These are phyloP conservation scores for Phrynosoma platyrhinos DNA, from an alignment of 2,113 vertebrate genomes.

Conservation along the genomic window DNA sequence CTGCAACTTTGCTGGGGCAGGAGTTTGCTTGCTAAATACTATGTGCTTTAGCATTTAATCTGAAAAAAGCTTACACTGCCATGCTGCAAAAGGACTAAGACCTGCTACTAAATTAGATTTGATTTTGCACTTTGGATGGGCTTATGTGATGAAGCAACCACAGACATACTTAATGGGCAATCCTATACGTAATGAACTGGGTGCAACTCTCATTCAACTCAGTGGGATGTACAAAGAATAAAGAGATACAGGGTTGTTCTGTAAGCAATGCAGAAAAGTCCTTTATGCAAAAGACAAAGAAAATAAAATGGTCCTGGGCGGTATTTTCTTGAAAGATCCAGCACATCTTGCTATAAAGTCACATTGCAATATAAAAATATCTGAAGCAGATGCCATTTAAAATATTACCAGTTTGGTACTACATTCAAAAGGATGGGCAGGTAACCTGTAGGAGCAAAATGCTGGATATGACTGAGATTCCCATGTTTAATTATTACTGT, in stretches of 20 bases:
- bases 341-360: neutral
- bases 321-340: neutral
- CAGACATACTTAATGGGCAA: neutral
- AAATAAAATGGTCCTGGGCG: neutral
- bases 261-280: neutral
- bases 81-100: neutral
- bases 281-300: neutral
- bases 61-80: neutral
- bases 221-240: neutral
- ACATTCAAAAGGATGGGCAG: neutral
- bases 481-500: neutral
- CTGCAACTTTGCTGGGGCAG: neutral
- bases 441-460: neutral
- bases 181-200: neutral
- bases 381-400: neutral
- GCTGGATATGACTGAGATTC: too few relatives aligned
- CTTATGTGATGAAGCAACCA: neutral
- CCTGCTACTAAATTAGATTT: neutral
- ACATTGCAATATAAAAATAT: neutral
- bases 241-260: neutral
- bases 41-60: neutral
- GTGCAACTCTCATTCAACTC: neutral
- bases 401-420: neutral
- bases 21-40: neutral
- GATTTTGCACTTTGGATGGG: neutral